Evolutionary conservation across 2,888 invertebrate genomes (phyloP).

Genomic region (Thysanoteuthis rhombus): DNA sequence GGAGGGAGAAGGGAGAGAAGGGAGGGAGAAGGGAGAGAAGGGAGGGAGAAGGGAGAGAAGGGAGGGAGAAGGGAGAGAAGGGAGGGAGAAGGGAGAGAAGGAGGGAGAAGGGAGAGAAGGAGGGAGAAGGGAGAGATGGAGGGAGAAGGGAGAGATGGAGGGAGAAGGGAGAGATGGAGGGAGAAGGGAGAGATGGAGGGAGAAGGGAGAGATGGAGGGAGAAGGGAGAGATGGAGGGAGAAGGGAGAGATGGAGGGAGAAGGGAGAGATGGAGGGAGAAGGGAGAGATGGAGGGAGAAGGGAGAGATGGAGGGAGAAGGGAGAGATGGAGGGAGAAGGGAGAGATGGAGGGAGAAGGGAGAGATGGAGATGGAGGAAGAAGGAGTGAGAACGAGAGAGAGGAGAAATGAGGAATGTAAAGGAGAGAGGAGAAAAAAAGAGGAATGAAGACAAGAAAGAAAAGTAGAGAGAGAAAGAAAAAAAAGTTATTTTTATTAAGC

Average conservation of each 20-base stretch:
- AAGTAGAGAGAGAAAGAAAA: too few species aligned
- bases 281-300: neutral
- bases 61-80: neutral
- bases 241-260: neutral
- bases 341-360: too few species aligned
- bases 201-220: neutral
- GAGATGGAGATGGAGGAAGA: too few species aligned
- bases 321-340: too few species aligned
- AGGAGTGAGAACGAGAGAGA: too few species aligned
- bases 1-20: neutral
- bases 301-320: neutral
- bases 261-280: neutral
- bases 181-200: neutral
- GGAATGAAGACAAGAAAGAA: too few species aligned
- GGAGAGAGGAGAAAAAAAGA: too few species aligned
- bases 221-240: neutral
- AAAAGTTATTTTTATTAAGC: too few species aligned
- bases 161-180: neutral
- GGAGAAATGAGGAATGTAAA: too few species aligned
- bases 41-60: neutral
- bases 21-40: neutral
- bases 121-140: neutral
- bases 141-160: neutral
- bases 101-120: neutral
- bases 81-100: neutral